phyloP scores from a whole-genome alignment of 2,113 vertebrate species.

The Accipiter virgatus region DNA sequence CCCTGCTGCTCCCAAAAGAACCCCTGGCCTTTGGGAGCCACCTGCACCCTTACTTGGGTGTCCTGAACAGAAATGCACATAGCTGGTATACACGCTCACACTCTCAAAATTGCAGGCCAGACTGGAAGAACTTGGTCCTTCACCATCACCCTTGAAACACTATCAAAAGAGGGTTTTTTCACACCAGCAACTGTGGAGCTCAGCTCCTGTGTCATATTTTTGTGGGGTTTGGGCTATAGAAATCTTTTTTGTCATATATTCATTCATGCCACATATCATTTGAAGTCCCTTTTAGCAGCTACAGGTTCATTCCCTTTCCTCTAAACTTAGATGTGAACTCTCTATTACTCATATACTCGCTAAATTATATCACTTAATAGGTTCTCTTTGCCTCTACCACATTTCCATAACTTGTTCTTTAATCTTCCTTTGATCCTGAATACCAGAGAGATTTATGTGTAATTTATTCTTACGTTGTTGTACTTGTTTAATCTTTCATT shows the following conservation, averaged over 20 bases:
- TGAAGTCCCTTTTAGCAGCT: neutral
- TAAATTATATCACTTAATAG: slow-evolving; percentile 52
- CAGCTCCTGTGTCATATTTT: neutral
- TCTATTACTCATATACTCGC: neutral
- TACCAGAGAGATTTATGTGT: slow-evolving; percentile 64
- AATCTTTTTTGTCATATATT: neutral
- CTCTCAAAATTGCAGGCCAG: neutral
- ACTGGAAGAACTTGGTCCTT: neutral
- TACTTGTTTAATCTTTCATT: slow-evolving; percentile 70
- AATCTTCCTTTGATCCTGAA: slow-evolving; percentile 70
- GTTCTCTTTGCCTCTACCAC: slow-evolving; percentile 30
- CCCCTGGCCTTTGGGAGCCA: neutral
- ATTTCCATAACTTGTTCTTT: slow-evolving; percentile 68
- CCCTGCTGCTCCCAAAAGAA: neutral
- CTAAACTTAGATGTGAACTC: slow-evolving; percentile 19
- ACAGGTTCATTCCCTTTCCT: neutral
- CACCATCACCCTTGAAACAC: neutral
- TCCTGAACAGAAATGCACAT: neutral
- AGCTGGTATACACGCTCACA: neutral
- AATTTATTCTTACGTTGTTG: slow-evolving; percentile 66
- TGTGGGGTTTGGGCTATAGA: neutral
- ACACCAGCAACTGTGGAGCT: neutral
- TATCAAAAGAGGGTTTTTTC: neutral
- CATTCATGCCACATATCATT: neutral
- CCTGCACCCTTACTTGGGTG: neutral